Evolutionary conservation across 2,888 invertebrate genomes (phyloP).

Genomic region (Miltochrista miniata): DNA sequence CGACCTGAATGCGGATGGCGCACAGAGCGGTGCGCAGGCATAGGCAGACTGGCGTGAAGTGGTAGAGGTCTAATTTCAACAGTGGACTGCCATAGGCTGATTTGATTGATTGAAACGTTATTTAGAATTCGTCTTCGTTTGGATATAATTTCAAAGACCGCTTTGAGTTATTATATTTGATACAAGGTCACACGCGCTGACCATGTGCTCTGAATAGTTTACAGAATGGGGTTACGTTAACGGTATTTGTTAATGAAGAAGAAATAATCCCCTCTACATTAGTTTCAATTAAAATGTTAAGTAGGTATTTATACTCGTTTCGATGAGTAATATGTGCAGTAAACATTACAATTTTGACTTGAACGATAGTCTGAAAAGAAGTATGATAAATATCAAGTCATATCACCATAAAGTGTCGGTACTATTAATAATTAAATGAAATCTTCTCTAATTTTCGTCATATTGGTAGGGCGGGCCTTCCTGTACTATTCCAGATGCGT

Average conservation of each 20-base stretch:
- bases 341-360: background rate
- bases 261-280: background rate
- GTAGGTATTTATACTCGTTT: slow-evolving; percentile 4
- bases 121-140: background rate
- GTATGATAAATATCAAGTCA: slow-evolving; percentile 7
- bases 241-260: slow-evolving; percentile 14
- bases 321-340: background rate
- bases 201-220: slow-evolving; percentile 3
- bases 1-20: no score
- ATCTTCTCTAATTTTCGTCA: no score
- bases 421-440: no score
- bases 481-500: no score
- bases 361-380: slow-evolving; percentile 2
- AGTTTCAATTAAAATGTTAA: no score
- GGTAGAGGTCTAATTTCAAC: no score
- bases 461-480: no score
- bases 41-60: no score
- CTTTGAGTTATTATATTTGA: background rate
- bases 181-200: no score
- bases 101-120: no score
- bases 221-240: slow-evolving; percentile 8
- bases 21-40: no score
- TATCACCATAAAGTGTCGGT: slow-evolving; percentile 10
- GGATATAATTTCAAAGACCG: background rate
- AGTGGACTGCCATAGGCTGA: no score